Evolutionary conservation across 2,113 vertebrate species (phyloP), one percentile per base, ranked within the genome.

Genomic region (Melanerpes formicivorus): DNA sequence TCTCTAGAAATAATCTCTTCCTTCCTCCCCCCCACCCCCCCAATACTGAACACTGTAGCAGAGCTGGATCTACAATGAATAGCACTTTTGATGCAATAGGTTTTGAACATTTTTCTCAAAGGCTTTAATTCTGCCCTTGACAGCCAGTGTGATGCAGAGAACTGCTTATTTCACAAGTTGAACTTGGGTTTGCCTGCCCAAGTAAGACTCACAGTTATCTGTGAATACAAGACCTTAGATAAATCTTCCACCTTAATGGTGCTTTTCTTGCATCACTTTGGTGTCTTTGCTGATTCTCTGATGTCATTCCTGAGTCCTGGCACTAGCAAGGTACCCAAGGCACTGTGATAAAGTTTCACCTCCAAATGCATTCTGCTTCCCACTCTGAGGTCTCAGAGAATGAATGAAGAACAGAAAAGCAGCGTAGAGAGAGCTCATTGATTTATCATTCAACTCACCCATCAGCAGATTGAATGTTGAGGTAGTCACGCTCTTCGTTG

Each of bases 401-500:
- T 22, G 14, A 48, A 10, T 12, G 27, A 83, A 65, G 37, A 58
- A 60, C 1, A 37, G 54, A 69, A 85, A 92, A 80, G 27, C 3
- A 19, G 3, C 5, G 4, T 11, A 71, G 46, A 75, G 91, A 37
- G 58, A 60, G 63, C 27, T 52, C 10, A 4, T 16, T 42, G 10
- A 74, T 56, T 92, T 60, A 21, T 59, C 21, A 37, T 62, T 87
- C 13, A 84, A 80, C 97, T 96, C 80, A 97, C 97, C 97, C 97
- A 34, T 95, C 86, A 0, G 17, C 81, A 65, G 95, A 96, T 56
- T 15, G 89, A 55, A 97, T 96, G 59, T 8, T 90, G 67, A 97
- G 75, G 67, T 95, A 96, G 58, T 96, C 91, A 26, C 55, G 87
- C 70, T 97, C 97, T 67, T 80, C 48, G 11, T 27, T 71, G 34